Base-by-base conservation (phyloP, 2,797 vertebrate species). In the Ispidina lecontei region DNA sequence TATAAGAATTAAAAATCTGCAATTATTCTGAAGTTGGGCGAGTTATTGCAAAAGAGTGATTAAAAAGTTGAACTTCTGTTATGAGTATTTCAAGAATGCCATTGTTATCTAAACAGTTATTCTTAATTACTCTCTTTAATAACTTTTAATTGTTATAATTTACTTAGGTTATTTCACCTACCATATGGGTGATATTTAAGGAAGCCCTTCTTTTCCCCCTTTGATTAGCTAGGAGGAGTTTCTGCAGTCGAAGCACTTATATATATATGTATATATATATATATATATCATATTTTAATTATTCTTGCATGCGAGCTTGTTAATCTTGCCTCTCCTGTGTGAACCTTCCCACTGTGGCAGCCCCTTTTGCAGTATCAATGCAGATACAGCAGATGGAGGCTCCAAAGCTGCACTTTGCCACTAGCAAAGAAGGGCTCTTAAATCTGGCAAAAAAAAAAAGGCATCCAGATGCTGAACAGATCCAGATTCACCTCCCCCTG, bases 81-180 rank as follows among this genome's bases (percentile, higher is more conserved):
- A 78, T 0, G 31, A 94, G 71, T 35, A 68, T 95, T 93, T 97
- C 58, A 83, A 77, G 91, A 95, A 95, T 95, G 78, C 70, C 87
- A 71, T 95, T 97, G 96, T 97, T 97, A 97, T 73, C 91, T 95
- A 97, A 97, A 97, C 94, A 97, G 94, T 94, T 96, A 90, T 91
- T 96, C 93, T 95, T 94, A 95, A 94, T 96, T 95, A 95, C 88
- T 94, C 76, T 93, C 74, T 93, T 94, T 96, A 97, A 96, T 96
- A 94, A 90, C 93, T 95, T 96, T 94, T 95, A 97, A 97, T 97
- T 96, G 86, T 97, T 94, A 63, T 84, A 95, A 96, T 97, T 96
- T 93, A 97, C 95, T 91, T 79, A 37, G 71, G 81, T 79, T 95
- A 62, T 96, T 94, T 72, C 23, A 85, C 78, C 76, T 95, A 94